Conservation (phyloP, 2,113 vertebrate species). For the Salvelinus sp. region DNA sequence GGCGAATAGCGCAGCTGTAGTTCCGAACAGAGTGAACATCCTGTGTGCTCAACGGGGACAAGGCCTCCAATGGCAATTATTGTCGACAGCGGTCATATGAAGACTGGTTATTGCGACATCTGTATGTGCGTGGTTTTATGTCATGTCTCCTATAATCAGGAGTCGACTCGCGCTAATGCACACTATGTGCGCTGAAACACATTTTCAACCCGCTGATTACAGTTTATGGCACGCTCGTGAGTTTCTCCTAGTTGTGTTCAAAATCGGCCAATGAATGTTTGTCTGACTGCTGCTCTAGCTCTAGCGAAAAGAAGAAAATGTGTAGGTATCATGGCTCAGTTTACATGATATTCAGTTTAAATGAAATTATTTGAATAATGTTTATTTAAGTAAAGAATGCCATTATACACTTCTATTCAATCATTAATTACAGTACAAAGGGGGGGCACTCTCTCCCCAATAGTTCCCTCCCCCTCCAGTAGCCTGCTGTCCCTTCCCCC, state of each 20-base stretch:
- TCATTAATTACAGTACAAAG: not conserved
- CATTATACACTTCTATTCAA: not conserved
- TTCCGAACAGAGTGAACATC: conserved; percentile 25
- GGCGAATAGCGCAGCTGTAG: not conserved
- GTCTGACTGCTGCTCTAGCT: too few relatives aligned
- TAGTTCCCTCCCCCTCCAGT: not conserved
- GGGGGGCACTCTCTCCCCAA: not conserved
- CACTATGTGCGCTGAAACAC: not conserved
- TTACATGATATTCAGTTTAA: too few relatives aligned
- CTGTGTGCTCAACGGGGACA: conserved; percentile 32
- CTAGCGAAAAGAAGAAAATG: too few relatives aligned
- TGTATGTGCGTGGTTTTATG: conserved; percentile 38
- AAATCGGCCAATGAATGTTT: too few relatives aligned
- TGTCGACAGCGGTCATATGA: conserved; percentile 57
- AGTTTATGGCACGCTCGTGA: not conserved
- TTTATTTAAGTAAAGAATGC: not conserved
- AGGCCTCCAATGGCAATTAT: conserved; percentile 50
- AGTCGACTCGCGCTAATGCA: not conserved
- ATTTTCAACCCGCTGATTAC: not conserved
- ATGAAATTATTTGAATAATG: not conserved
- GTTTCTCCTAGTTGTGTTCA: not conserved
- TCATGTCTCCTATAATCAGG: not conserved
- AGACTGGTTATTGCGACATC: conserved; percentile 52
- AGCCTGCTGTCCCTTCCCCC: not conserved
- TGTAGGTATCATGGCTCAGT: too few relatives aligned